Base-by-base conservation (phyloP, 2,797 vertebrate species). In the Muscicapa comitata region DNA sequence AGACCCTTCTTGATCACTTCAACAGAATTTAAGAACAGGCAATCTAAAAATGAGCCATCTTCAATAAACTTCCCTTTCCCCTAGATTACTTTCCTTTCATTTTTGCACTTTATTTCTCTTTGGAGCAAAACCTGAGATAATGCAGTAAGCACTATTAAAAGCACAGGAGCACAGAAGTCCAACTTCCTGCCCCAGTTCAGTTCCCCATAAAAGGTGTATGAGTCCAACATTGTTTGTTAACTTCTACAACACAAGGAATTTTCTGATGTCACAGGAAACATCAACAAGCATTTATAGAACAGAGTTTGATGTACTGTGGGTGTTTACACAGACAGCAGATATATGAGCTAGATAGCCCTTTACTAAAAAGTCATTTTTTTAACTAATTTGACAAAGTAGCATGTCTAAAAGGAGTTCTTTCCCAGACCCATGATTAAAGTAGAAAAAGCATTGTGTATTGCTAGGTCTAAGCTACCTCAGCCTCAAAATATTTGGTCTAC, bases 181-280 rank as follows among this genome's bases (percentile, higher is more conserved):
- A 20, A 55, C 31, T 76, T 75, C 53, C 47, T 33, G 17, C 13
- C 13, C 10, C 1, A 0, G 35, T n/a, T 70, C 63, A 43, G 4
- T 10, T 59, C 24, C 17, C 29, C 4, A 7, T n/a, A 50, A 45
- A 37, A 68, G 43, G 14, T 5, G 7, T 14, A 14, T 0, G 0
- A 57, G 38, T 18, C 13, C 47, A 81, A 23, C 11, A 54, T 24
- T 76, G 55, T 38, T 45, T 35, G 35, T 35, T 35, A 35, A 35
- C 35, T 9, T 35, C 35, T 35, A 35, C 35, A 35, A 9, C 35
- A 35, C 10, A 10, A 35, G 35, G 35, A 35, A 35, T 9, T 35
- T 35, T 35, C 35, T 35, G 35, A 35, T 35, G 35, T 35, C 35
- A 35, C 35, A 35, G 35, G 35, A 35, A 71, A 35, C 8, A 50